Conservation (phyloP, 2,888 invertebrate genomes). For the Papilio gigon region DNA sequence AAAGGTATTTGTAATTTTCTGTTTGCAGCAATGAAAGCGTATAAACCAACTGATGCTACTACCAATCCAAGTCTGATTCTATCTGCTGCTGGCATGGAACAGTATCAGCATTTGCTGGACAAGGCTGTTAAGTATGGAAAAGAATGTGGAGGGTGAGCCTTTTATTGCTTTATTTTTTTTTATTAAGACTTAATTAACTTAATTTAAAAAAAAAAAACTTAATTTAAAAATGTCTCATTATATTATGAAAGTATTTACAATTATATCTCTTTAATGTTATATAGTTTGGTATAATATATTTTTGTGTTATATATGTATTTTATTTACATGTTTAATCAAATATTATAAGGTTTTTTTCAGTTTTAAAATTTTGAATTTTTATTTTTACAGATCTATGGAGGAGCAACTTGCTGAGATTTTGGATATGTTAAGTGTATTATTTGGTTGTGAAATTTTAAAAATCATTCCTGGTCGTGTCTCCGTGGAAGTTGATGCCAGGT, state of each 20-base stretch:
- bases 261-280: too few species aligned
- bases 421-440: conserved; percentile 97
- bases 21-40: conserved; percentile 94
- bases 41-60: conserved; percentile 99
- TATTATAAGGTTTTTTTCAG: too few species aligned
- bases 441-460: conserved; percentile 98
- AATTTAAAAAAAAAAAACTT: too few species aligned
- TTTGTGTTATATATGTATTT: neutral
- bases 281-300: neutral
- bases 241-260: too few species aligned
- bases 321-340: too few species aligned
- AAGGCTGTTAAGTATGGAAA: conserved; percentile 94
- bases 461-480: conserved; percentile 98
- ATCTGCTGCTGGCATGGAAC: conserved; percentile 96
- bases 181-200: too few species aligned
- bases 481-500: conserved; percentile 98
- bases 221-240: too few species aligned
- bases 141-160: conserved; percentile 69
- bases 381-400: conserved; percentile 81
- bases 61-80: conserved; percentile 99
- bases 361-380: conserved; percentile 36
- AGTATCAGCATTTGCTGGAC: conserved; percentile 93
- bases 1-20: conserved; percentile 22
- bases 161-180: neutral
- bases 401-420: conserved; percentile 92